Conservation (phyloP, 2,113 vertebrate genomes). For the Rostratula benghalensis region DNA sequence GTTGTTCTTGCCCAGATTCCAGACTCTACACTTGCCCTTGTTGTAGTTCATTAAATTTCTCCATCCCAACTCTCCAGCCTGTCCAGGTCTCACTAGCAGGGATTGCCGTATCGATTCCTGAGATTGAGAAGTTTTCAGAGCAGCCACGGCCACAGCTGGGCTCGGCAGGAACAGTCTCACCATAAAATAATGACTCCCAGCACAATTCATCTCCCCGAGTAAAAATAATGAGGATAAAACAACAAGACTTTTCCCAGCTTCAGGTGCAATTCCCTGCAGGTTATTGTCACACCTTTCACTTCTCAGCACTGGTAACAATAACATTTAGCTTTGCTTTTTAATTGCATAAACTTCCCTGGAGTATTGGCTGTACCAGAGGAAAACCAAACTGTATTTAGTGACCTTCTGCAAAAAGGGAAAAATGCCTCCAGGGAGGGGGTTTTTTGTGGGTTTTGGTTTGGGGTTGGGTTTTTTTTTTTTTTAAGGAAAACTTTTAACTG, state of each 20-base stretch:
- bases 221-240: background rate
- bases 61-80: too few species aligned
- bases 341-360: background rate
- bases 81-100: too few species aligned
- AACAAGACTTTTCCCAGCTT: background rate
- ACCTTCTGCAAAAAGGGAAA: conserved; percentile 30
- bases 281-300: background rate
- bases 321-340: background rate
- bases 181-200: background rate
- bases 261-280: background rate
- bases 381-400: background rate
- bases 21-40: too few species aligned
- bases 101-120: background rate
- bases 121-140: background rate
- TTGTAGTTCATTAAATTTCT: too few species aligned
- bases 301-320: background rate
- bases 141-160: background rate
- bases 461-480: background rate
- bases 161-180: background rate
- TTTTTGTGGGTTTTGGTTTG: background rate
- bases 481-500: background rate
- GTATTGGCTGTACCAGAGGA: background rate
- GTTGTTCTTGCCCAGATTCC: too few species aligned
- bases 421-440: background rate
- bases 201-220: background rate